A percentile compares a stretch with the other conserved stretches of the same genome.
Conservation (phyloP, 2,113 vertebrate species). For the Murina feae region DNA sequence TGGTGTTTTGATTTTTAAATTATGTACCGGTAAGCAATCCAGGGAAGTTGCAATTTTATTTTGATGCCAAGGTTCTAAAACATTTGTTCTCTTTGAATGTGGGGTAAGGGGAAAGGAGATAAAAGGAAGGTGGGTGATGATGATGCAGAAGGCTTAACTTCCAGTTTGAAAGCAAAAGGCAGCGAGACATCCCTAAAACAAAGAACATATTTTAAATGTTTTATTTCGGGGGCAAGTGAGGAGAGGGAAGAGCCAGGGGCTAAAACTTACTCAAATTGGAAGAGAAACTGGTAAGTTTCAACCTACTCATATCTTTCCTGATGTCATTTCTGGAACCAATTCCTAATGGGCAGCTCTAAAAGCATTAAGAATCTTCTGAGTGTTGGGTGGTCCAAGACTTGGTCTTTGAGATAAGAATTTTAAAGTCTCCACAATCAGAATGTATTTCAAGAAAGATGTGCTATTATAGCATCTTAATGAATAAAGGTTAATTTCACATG, state of each 20-base stretch:
- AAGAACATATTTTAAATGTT: neutral
- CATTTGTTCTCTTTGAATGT: neutral
- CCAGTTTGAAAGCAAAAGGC: neutral
- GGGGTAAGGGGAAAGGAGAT: neutral
- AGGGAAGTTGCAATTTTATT: neutral
- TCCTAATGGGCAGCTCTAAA: neutral
- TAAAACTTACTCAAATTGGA: neutral
- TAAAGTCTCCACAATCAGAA: neutral
- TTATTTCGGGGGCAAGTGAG: fast-evolving
- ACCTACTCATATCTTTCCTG: neutral
- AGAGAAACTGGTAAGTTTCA: neutral
- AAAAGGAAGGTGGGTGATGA: neutral
- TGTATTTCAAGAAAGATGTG: neutral
- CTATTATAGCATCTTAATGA: neutral
- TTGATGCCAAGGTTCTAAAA: neutral
- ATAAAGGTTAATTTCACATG: neutral
- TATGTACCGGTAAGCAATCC: neutral
- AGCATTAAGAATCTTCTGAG: neutral
- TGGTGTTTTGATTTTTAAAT: constrained; percentile 55
- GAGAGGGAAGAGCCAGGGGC: too few relatives aligned
- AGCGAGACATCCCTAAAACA: neutral
- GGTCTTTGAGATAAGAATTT: neutral
- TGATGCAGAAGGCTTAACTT: neutral
- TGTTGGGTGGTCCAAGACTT: neutral
- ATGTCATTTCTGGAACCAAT: constrained; percentile 23